phyloP scores from a whole-genome alignment of 2,797 vertebrate species.

The Rhabdophis nuchalis region DNA sequence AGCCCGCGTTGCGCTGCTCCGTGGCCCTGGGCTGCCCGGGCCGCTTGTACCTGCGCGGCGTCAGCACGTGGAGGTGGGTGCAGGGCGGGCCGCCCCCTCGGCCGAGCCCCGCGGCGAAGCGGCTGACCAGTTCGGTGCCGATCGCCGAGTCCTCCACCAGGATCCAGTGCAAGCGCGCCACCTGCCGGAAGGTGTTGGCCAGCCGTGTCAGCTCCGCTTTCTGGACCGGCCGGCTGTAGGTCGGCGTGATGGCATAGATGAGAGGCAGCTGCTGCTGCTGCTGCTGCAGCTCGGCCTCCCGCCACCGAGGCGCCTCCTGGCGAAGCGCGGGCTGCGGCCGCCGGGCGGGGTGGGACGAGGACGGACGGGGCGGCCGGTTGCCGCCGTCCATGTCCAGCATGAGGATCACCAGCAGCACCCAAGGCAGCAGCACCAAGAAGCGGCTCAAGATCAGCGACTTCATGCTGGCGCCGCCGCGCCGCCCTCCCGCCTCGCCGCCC shows the following conservation, averaged over 20 bases:
- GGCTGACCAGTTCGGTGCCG: slow-evolving; percentile 87
- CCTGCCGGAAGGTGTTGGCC: slow-evolving; percentile 92
- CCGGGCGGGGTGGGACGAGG: slow-evolving; percentile 9
- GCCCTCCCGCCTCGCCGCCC: slow-evolving; percentile 1
- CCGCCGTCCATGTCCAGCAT: slow-evolving; percentile 88
- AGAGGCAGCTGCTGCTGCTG: slow-evolving; percentile 67
- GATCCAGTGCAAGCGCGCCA: slow-evolving; percentile 91
- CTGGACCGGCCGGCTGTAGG: slow-evolving; percentile 92
- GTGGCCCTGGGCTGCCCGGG: slow-evolving; percentile 90
- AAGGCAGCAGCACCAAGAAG: slow-evolving; percentile 90
- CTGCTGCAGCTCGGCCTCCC: neutral
- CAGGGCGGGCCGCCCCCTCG: slow-evolving; percentile 75
- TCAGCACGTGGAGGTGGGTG: slow-evolving; percentile 92
- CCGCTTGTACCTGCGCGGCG: slow-evolving; percentile 89
- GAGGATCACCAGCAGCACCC: slow-evolving; percentile 91
- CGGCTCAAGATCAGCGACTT: slow-evolving; percentile 87
- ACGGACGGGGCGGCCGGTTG: slow-evolving; percentile 52
- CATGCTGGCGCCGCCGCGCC: slow-evolving; percentile 65
- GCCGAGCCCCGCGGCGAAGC: slow-evolving; percentile 74
- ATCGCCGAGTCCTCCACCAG: slow-evolving; percentile 88
- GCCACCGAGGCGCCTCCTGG: slow-evolving; percentile 11
- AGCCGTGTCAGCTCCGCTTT: slow-evolving; percentile 95
- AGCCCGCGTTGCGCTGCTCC: slow-evolving; percentile 91
- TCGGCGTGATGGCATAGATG: slow-evolving; percentile 94
- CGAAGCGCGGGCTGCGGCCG: slow-evolving; percentile 21